Percentiles rank a stretch among this genome's conserved stretches.
These are phyloP conservation scores for Ericerus pela DNA, from an alignment of 1,140 invertebrate species.

Conservation along the genomic window DNA sequence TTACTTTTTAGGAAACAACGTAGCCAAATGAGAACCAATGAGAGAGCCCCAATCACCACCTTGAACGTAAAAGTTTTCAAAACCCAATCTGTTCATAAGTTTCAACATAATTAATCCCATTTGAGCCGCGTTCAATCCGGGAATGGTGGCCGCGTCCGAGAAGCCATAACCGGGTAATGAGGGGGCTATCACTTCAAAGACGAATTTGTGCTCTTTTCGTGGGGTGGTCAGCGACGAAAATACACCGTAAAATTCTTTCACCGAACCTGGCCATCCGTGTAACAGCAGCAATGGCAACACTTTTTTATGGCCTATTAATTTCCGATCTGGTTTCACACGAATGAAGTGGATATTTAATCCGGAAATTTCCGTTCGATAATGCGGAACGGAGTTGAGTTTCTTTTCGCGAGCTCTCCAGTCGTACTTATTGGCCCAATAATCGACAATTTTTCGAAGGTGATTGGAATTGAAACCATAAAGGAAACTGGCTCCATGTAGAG, in stretches of 20 bases:
- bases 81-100: constrained; percentile 65
- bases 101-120: constrained; percentile 59
- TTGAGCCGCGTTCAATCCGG: constrained; percentile 44
- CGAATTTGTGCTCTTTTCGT: constrained; percentile 41
- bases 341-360: constrained; percentile 62
- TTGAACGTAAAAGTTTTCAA: constrained; percentile 61
- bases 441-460: constrained; percentile 45
- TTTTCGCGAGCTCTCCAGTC: constrained; percentile 52
- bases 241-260: constrained; percentile 71
- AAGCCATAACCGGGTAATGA: constrained; percentile 75
- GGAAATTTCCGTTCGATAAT: constrained; percentile 51
- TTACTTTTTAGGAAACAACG: constrained; percentile 47
- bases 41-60: constrained; percentile 70
- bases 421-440: constrained; percentile 59
- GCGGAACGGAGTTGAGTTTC: constrained; percentile 51
- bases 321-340: constrained; percentile 37
- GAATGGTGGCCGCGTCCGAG: constrained; percentile 47
- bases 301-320: constrained; percentile 26
- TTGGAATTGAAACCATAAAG: constrained; percentile 61
- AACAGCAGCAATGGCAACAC: constrained; percentile 46
- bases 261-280: constrained; percentile 83
- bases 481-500: constrained; percentile 52
- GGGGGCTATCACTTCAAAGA: constrained; percentile 63
- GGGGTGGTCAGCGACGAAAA: constrained; percentile 50
- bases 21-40: constrained; percentile 42